A percentile compares a stretch with the other conserved stretches of the same genome.
These are phyloP conservation scores for Eristalis arbustorum DNA, from an alignment of 2,888 invertebrate genomes.

Conservation along the genomic window DNA sequence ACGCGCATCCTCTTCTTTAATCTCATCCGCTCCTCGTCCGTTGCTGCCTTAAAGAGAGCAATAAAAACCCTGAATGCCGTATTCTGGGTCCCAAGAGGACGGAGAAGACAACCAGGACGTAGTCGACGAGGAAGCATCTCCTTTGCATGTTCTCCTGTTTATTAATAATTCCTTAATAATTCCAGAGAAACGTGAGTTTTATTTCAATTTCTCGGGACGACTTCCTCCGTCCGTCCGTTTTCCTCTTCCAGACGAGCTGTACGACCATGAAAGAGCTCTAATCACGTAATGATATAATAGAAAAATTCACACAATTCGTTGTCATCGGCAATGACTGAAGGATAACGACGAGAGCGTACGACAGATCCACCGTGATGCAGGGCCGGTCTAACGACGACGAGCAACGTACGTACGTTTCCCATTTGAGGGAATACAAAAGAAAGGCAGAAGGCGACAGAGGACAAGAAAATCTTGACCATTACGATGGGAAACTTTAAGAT, in stretches of 20 bases:
- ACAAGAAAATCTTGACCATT: background rate
- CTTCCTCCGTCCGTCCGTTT: background rate
- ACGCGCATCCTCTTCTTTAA: background rate
- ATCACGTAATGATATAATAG: constrained; percentile 64
- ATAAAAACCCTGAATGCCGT: background rate
- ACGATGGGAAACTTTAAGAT: background rate
- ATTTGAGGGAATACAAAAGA: background rate
- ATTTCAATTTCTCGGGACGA: constrained; percentile 57
- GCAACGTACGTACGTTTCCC: background rate
- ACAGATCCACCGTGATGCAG: background rate
- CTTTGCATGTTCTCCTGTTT: constrained; percentile 55
- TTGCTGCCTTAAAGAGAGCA: background rate
- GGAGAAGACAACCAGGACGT: constrained; percentile 1
- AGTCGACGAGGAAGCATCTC: constrained; percentile 44
- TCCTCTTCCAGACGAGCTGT: background rate
- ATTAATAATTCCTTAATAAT: constrained; percentile 67
- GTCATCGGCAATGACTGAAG: constrained; percentile 41
- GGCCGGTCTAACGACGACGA: background rate
- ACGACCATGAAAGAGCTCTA: constrained; percentile 49
- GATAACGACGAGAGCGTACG: constrained; percentile 15
- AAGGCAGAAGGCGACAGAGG: background rate
- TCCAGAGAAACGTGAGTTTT: constrained; percentile 59
- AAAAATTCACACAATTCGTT: constrained; percentile 65
- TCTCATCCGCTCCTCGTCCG: background rate
- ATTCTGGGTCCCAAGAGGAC: background rate